Evolutionary conservation across 2,888 invertebrate species (phyloP), one percentile per base, ranked within the genome.

Genomic region (Phytoseiulus persimilis): DNA sequence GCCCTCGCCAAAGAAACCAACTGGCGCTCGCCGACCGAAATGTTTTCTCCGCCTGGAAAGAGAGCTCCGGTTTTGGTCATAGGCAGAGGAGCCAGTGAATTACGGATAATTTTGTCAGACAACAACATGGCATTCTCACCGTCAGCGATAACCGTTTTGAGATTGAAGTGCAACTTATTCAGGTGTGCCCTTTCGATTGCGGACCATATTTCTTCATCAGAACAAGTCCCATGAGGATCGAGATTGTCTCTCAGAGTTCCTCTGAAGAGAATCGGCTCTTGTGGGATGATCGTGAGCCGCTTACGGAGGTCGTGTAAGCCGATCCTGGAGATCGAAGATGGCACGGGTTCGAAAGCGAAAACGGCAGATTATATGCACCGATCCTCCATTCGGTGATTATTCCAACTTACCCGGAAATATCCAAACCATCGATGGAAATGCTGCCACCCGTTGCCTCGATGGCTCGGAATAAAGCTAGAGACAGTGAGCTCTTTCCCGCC

Each of bases 201-300:
- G 31, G 89, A 90, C 91, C 91, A 91, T 28, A 91, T 45, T 31
- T 91, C 90, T 11, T 90, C 90, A 83, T 91, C 91, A 5, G 90
- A 89, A 90, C 91, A 90, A 28, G 65, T 32, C 9, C 91, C 89
- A n/a, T 91, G 91, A 0, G 91, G 91, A 90, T 91, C 91, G 83
- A 91, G 90, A 90, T 91, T 91, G 46, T 90, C 90, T 39, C 91
- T 90, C 31, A 91, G 89, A 31, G 90, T 90, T 23, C 91, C 91
- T n/a, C 90, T 90, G 89, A 91, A 91, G 46, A 91, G 89, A 32
- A 91, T 91, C 18, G 91, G 91, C 83, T 91, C 91, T 83, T 39
- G 28, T 0, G 46, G 65, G 87, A 83, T 90, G 46, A 84, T 90
- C 14, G 84, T 83, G 33, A 83, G 31, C 0, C 87, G 87, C 28